Evolutionary conservation across 1,140 invertebrate species (phyloP).

Genomic region (Zaprionus taronus): DNA sequence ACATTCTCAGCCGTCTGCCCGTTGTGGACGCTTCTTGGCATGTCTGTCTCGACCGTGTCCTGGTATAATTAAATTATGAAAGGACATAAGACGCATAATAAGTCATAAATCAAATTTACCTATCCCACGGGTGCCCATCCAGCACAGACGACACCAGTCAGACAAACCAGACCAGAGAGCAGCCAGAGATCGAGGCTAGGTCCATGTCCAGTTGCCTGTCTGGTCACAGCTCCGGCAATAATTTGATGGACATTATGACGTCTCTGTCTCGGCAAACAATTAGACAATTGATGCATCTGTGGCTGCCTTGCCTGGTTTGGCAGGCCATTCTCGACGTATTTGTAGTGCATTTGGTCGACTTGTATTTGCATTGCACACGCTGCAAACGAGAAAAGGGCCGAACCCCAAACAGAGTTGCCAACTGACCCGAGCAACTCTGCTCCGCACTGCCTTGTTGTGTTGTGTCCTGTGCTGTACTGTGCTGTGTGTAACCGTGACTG

Average conservation of each 20-base stretch:
- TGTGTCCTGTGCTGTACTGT: constrained; percentile 22
- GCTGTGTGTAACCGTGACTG: constrained; percentile 32
- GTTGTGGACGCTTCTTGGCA: constrained; percentile 4
- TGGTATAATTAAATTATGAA: constrained; percentile 84
- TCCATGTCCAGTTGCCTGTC: not conserved
- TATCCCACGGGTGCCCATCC: constrained; percentile 68
- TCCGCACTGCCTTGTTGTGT: not conserved
- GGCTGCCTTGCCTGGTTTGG: constrained; percentile 40
- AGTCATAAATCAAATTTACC: constrained; percentile 84
- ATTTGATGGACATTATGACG: constrained; percentile 78
- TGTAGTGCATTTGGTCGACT: constrained; percentile 46
- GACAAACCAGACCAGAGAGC: constrained; percentile 11
- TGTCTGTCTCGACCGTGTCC: constrained; percentile 59
- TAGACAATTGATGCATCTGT: constrained; percentile 81
- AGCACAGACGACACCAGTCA: constrained; percentile 24
- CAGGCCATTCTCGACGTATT: constrained; percentile 37
- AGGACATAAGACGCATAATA: constrained; percentile 84
- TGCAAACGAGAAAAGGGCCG: constrained; percentile 68
- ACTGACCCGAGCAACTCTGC: constrained; percentile 18
- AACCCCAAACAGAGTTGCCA: constrained; percentile 28
- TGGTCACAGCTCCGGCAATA: constrained; percentile 14
- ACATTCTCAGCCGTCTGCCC: constrained; percentile 24
- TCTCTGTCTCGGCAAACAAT: constrained; percentile 80
- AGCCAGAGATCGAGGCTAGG: constrained; percentile 18
- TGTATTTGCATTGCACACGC: constrained; percentile 55